These are phyloP conservation scores for Pithys albifrons DNA, from an alignment of 2,113 vertebrate genomes.

Conservation along the genomic window DNA sequence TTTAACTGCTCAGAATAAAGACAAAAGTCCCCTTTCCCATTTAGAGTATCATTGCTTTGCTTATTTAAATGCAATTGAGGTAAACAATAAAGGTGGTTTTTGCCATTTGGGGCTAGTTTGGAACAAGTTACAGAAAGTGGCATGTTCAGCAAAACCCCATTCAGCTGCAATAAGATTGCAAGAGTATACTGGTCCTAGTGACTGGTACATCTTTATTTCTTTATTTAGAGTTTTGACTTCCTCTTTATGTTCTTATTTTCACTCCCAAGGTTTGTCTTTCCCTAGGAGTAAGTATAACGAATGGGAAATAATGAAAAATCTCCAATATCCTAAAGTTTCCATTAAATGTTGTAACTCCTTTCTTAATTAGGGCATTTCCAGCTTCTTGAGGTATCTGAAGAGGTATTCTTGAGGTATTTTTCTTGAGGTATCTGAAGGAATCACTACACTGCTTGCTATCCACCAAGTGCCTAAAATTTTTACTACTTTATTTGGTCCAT, in stretches of 20 bases:
- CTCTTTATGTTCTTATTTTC: not conserved
- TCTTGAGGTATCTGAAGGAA: not conserved
- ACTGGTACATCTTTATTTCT: not conserved
- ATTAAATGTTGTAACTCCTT: not conserved
- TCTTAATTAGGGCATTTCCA: not conserved
- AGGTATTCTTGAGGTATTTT: no score
- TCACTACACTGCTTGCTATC: not conserved
- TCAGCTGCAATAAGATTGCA: not conserved
- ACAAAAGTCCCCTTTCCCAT: not conserved
- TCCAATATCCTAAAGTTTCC: not conserved
- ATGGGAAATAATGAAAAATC: not conserved
- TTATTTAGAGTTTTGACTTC: not conserved
- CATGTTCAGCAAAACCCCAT: not conserved
- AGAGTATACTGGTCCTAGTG: not conserved
- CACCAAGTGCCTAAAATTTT: not conserved
- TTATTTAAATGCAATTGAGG: not conserved
- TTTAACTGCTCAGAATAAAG: not conserved
- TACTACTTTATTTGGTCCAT: not conserved
- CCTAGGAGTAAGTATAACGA: not conserved
- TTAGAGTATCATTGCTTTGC: not conserved
- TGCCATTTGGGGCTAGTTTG: not conserved
- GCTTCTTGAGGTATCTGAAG: not conserved
- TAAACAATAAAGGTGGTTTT: not conserved
- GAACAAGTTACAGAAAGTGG: not conserved
- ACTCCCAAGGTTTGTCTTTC: not conserved